These are phyloP conservation scores for Limnephilus marmoratus DNA, from an alignment of 2,888 invertebrate species.

Conservation along the genomic window DNA sequence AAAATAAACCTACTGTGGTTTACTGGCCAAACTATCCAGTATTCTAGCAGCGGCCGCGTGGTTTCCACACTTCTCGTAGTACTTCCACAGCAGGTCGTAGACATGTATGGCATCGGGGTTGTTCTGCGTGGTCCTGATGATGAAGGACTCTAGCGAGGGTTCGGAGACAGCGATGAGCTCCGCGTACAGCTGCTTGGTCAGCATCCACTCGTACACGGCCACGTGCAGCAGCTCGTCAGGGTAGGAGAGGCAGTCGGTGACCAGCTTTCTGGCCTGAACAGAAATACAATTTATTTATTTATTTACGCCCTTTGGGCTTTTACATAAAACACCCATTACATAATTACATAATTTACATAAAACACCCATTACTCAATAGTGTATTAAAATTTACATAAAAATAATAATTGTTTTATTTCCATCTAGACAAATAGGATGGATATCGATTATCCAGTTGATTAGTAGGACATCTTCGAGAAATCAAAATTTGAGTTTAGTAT, in stretches of 20 bases:
- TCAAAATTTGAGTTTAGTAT: too few species aligned
- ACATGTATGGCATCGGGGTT: conserved; percentile 79
- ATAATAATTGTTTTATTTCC: too few species aligned
- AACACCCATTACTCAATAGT: too few species aligned
- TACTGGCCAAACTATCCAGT: conserved; percentile 90
- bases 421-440: too few species aligned
- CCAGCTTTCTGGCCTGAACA: conserved; percentile 78
- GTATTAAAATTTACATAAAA: too few species aligned
- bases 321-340: too few species aligned
- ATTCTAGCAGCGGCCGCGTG: conserved; percentile 95
- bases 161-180: conserved; percentile 83
- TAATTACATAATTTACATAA: too few species aligned
- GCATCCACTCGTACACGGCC: conserved; percentile 95
- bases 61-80: conserved; percentile 94
- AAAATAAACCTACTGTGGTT: conserved; percentile 76
- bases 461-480: too few species aligned
- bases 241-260: conserved; percentile 81
- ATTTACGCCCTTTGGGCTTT: too few species aligned
- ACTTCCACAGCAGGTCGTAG: conserved; percentile 95
- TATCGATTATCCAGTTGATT: too few species aligned
- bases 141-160: conserved; percentile 86
- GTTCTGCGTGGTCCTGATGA: conserved; percentile 79
- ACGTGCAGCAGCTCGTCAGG: conserved; percentile 94
- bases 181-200: conserved; percentile 84
- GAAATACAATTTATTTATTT: not conserved